phyloP scores from a whole-genome alignment of 2,113 vertebrate species.

The Ceratotherium simum region DNA sequence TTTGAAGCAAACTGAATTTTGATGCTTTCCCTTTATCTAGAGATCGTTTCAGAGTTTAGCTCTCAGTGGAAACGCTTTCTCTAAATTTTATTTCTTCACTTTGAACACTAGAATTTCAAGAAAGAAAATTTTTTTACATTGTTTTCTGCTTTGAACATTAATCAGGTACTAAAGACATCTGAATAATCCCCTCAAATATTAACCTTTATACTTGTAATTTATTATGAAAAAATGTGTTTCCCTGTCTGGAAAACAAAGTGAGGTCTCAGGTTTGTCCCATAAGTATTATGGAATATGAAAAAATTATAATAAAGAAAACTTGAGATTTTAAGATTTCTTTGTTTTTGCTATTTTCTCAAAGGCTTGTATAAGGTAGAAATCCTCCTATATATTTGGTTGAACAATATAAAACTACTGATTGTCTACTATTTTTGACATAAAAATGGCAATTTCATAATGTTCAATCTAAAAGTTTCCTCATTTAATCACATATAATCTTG shows the following conservation, averaged over 20 bases:
- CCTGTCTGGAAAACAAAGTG: slow-evolving; percentile 23
- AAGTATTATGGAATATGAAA: not conserved
- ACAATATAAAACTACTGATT: not conserved
- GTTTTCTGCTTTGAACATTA: not conserved
- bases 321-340: slow-evolving; percentile 1
- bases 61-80: slow-evolving; percentile 12
- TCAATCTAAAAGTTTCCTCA: not conserved
- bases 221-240: not conserved
- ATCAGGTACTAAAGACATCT: not conserved
- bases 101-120: not conserved
- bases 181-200: not conserved
- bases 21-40: not conserved
- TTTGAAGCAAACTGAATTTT: slow-evolving; percentile 43
- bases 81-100: slow-evolving; percentile 11
- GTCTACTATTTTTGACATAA: not conserved
- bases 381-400: not conserved
- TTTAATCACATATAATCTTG: slow-evolving; percentile 18
- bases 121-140: slow-evolving; percentile 17
- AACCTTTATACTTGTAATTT: slow-evolving; percentile 18
- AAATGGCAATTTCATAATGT: not conserved
- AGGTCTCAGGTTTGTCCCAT: not conserved
- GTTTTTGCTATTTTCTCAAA: slow-evolving; percentile 30
- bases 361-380: not conserved
- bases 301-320: not conserved
- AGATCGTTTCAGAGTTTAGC: slow-evolving; percentile 20